phyloP scores from a whole-genome alignment of 2,888 invertebrate genomes.

The Bibio marci region DNA sequence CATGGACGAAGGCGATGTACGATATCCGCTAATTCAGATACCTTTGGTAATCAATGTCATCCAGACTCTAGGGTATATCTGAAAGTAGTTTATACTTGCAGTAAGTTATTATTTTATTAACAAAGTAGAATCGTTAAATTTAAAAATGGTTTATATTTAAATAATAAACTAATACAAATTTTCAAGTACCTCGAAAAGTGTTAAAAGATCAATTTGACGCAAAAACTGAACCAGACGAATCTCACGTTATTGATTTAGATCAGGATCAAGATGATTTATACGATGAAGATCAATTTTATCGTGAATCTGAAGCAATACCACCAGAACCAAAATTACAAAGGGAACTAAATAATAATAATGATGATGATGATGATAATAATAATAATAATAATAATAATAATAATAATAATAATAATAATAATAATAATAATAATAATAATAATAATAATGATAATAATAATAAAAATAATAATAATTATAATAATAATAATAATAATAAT shows the following conservation, averaged over 20 bases:
- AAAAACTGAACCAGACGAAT: conserved; percentile 55
- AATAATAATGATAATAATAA: too few species aligned
- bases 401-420: too few species aligned
- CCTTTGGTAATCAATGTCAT: conserved; percentile 70
- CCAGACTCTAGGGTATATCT: conserved; percentile 68
- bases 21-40: conserved; percentile 64
- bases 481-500: too few species aligned
- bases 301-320: conserved; percentile 38
- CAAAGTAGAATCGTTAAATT: background rate
- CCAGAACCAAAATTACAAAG: conserved; percentile 33
- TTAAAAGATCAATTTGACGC: conserved; percentile 69
- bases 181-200: conserved; percentile 61
- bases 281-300: conserved; percentile 36
- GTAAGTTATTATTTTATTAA: conserved; percentile 36
- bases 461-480: too few species aligned
- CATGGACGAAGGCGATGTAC: conserved; percentile 72
- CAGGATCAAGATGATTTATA: conserved; percentile 35
- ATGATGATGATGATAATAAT: too few species aligned
- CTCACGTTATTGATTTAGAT: conserved; percentile 34
- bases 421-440: too few species aligned
- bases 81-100: conserved; percentile 77
- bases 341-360: conserved; percentile 13
- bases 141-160: too few species aligned
- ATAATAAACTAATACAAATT: background rate
- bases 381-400: too few species aligned